Percentiles rank a stretch among this genome's conserved stretches.
Conservation (phyloP, 2,113 vertebrate species). For the Pimephales promelas region DNA sequence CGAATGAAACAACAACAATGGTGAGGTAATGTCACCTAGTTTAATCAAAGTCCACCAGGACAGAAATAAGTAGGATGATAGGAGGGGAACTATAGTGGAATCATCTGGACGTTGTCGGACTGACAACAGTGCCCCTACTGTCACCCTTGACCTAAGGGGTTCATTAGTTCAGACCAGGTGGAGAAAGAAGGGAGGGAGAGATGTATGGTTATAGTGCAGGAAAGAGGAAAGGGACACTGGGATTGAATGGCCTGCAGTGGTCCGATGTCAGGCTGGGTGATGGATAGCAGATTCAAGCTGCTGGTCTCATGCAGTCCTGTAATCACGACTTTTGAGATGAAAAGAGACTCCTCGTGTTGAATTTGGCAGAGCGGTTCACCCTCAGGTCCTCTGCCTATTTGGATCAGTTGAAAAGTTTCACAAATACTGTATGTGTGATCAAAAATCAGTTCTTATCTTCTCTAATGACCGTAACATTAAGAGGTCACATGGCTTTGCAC, state of each 20-base stretch:
- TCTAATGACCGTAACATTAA: background rate
- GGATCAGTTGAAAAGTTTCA: slow-evolving; percentile 26
- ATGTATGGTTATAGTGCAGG: slow-evolving; percentile 34
- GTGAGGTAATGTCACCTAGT: slow-evolving; percentile 27
- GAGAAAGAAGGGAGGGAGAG: slow-evolving; percentile 38
- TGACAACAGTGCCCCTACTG: slow-evolving; percentile 43
- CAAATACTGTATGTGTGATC: slow-evolving; percentile 17
- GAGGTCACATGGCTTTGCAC: slow-evolving; percentile 39
- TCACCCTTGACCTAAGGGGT: slow-evolving; percentile 55
- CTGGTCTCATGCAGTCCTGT: slow-evolving; percentile 40
- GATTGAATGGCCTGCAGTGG: slow-evolving; percentile 40
- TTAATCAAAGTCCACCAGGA: slow-evolving; percentile 32
- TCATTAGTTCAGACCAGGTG: slow-evolving; percentile 51
- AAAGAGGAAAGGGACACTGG: slow-evolving; percentile 21
- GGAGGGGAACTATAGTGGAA: slow-evolving; percentile 27
- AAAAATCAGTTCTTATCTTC: slow-evolving; percentile 20
- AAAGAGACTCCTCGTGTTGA: slow-evolving; percentile 36
- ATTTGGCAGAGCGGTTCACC: slow-evolving; percentile 15
- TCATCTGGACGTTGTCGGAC: slow-evolving; percentile 57
- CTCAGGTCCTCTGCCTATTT: slow-evolving; percentile 24
- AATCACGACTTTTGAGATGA: slow-evolving; percentile 48
- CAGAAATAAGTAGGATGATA: slow-evolving; percentile 35
- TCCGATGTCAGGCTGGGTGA: slow-evolving; percentile 51
- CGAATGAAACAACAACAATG: slow-evolving; percentile 17
- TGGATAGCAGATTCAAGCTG: slow-evolving; percentile 51